Base-by-base conservation (phyloP, 2,888 invertebrate genomes). In the Rugalucina vietnamica region DNA sequence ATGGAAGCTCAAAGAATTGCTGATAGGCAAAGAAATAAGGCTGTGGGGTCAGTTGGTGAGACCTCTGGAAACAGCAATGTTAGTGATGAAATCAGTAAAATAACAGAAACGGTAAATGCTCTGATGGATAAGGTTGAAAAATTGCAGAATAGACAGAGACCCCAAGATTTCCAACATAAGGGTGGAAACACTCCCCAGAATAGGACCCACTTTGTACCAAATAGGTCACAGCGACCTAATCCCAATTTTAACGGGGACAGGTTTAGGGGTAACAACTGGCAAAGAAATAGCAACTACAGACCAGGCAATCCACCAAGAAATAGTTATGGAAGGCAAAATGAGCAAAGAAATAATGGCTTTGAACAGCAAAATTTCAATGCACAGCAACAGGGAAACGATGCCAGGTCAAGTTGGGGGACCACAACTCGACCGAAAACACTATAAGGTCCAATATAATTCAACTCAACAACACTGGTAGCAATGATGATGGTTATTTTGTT, bases 1-100 rank as follows among this genome's bases (percentile, higher is more conserved):
- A 18, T 87, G 39, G 87, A 87, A 39, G 29, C 85, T 5, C 50
- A 79, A 14, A 65, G 39, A 74, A 8, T 79, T n/a, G 85, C 87
- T n/a, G 81, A 85, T 50, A 82, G 50, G 43, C 84, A 84, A 34
- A 73, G 78, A 70, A 69, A 14, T 1, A 34, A 72, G 34, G 1
- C 8, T 54, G 57, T 79, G 18, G 43, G 43, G 43, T 43, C 43
- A 12, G 43, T 43, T 12, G 43, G 43, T 43, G 43, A 43, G 18
- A 24, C n/a, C n/a, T 54, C 54, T 54, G n/a, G 4, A n/a, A 21
- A 21, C 5, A 21, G n/a, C n/a, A n/a, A 21, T 12, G n/a, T 21
- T 5, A 4, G 8, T n/a, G n/a, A 21, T 54, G 54, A 54, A 21
- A 32, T 34, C 14, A 0, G 34, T 12, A 70, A 70, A 34, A 32